Evolutionary conservation across 2,113 vertebrate genomes (phyloP).

Genomic region (Leuciscus idus): DNA sequence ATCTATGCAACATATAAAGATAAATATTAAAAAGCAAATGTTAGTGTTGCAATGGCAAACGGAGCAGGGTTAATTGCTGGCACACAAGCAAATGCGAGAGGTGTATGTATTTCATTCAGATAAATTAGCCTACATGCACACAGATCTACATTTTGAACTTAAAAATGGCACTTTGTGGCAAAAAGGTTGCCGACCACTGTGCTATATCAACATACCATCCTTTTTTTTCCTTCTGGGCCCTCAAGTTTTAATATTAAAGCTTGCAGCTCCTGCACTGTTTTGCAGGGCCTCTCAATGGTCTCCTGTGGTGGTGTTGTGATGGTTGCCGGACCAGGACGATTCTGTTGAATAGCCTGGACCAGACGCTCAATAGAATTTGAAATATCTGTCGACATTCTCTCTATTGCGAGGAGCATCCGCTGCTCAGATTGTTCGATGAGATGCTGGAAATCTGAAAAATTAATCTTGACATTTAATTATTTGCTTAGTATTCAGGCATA

Average conservation of each 20-base stretch:
- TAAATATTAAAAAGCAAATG: too few relatives aligned
- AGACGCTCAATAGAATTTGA: not conserved
- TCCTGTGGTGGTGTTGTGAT: conserved; percentile 10
- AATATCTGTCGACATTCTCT: not conserved
- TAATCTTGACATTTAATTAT: not conserved
- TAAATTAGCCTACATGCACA: too few relatives aligned
- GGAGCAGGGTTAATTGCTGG: too few relatives aligned
- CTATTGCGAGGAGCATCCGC: not conserved
- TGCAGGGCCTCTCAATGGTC: not conserved
- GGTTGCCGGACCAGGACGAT: not conserved
- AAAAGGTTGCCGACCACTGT: too few relatives aligned
- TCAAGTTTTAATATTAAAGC: not conserved
- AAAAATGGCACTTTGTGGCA: too few relatives aligned
- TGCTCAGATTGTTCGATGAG: not conserved
- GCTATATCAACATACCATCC: not conserved
- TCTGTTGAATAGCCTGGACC: conserved; percentile 1
- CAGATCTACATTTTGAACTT: too few relatives aligned
- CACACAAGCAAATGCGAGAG: too few relatives aligned
- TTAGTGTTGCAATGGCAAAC: too few relatives aligned
- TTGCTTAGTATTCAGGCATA: not conserved
- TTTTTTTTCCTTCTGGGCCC: not conserved
- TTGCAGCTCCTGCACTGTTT: not conserved
- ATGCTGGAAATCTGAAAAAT: conserved; percentile 2
- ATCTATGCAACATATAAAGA: too few relatives aligned
- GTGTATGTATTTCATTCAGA: too few relatives aligned